Evolutionary conservation across 2,888 invertebrate species (phyloP).

Genomic region (Mimachlamys varia): DNA sequence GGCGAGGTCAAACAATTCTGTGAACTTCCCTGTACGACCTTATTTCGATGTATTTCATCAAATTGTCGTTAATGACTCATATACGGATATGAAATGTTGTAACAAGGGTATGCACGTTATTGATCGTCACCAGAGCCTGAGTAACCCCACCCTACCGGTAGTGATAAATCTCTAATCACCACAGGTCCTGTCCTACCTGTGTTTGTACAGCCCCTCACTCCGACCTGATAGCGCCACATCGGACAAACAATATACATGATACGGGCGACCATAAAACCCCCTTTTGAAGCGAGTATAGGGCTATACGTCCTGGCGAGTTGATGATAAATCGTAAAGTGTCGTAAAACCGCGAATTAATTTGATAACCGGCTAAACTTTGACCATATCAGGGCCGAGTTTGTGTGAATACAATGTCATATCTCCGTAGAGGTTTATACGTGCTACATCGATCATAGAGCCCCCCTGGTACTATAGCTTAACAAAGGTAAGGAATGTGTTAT

Average conservation of each 20-base stretch:
- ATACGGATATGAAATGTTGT: too few species aligned
- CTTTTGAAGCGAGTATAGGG: neutral
- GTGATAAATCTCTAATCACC: neutral
- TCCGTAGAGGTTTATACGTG: neutral
- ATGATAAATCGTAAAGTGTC: conserved; percentile 13
- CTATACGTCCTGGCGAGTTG: neutral
- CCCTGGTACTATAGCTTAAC: neutral
- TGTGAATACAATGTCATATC: neutral
- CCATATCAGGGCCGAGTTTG: neutral
- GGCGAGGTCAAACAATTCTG: too few species aligned
- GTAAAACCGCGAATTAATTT: conserved; percentile 28
- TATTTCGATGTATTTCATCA: too few species aligned
- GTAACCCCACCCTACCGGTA: conserved; percentile 16
- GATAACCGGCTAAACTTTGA: conserved; percentile 14
- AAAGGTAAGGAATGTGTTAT: too few species aligned
- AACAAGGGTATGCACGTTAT: neutral
- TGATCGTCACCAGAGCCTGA: neutral
- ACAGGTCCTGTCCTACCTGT: neutral
- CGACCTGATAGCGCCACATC: neutral
- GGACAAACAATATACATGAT: neutral
- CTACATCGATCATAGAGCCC: neutral
- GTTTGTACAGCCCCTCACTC: neutral
- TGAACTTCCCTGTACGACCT: too few species aligned
- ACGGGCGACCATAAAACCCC: neutral
- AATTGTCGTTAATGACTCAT: too few species aligned